These are phyloP conservation scores for Philaenus spumarius DNA, from an alignment of 1,140 invertebrate genomes.

Conservation along the genomic window DNA sequence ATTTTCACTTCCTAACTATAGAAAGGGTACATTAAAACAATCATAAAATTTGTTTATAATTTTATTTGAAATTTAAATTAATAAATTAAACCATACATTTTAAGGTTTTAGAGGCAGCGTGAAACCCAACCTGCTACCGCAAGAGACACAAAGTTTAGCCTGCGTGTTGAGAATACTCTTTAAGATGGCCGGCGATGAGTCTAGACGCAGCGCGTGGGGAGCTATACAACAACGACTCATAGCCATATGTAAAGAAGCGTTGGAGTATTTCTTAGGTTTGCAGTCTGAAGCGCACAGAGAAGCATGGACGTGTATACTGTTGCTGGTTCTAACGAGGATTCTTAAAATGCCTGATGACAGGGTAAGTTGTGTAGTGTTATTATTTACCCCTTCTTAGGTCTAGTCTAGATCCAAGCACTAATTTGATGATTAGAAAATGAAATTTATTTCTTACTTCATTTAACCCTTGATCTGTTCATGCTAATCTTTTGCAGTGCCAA, in stretches of 20 bases:
- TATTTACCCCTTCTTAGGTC: too few species aligned
- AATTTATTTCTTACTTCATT: too few species aligned
- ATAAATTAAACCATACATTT: too few species aligned
- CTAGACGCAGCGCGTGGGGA: conserved; percentile 64
- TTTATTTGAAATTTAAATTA: too few species aligned
- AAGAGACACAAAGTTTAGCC: conserved; percentile 93
- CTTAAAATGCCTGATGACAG: conserved; percentile 88
- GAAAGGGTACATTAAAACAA: too few species aligned
- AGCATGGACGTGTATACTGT: conserved; percentile 87
- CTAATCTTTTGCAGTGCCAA: too few species aligned
- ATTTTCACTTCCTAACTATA: too few species aligned
- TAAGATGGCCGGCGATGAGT: conserved; percentile 85
- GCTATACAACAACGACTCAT: conserved; percentile 68
- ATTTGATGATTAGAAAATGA: too few species aligned
- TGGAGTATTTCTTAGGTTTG: conserved; percentile 88
- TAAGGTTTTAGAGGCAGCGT: conserved; percentile 78
- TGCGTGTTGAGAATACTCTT: conserved; percentile 91
- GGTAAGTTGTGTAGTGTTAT: too few species aligned
- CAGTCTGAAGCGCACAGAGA: conserved; percentile 88
- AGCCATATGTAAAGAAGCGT: conserved; percentile 73
- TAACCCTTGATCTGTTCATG: too few species aligned
- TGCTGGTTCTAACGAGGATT: conserved; percentile 84
- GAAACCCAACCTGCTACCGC: conserved; percentile 91
- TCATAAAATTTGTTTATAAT: too few species aligned
- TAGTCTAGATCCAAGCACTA: too few species aligned